Percentiles rank a stretch among this genome's conserved stretches.
Conservation (phyloP, 2,113 vertebrate species). For the Laticauda laticaudata region DNA sequence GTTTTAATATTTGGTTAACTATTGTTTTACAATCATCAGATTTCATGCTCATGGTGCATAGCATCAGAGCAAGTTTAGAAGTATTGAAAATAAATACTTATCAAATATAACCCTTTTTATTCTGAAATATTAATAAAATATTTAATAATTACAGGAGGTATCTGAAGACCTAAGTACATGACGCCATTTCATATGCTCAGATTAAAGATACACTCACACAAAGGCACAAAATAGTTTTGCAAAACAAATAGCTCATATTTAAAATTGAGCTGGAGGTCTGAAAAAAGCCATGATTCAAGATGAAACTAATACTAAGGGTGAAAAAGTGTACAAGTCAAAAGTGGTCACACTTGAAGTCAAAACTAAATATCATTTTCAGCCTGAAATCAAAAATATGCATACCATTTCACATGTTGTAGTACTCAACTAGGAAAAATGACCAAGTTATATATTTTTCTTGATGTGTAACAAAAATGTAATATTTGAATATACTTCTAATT, state of each 20-base stretch:
- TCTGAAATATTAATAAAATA: background rate
- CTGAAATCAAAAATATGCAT: background rate
- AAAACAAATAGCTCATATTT: background rate
- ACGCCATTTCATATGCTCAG: background rate
- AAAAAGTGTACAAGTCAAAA: background rate
- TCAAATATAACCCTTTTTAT: background rate
- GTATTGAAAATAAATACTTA: background rate
- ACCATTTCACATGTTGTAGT: background rate
- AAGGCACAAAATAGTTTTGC: background rate
- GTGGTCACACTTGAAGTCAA: background rate
- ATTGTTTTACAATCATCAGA: background rate
- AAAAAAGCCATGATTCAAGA: background rate
- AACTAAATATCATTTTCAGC: background rate
- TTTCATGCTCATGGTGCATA: background rate
- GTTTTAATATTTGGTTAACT: background rate
- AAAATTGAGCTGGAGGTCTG: background rate
- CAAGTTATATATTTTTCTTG: background rate
- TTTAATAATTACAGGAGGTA: background rate
- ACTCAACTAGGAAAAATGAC: background rate
- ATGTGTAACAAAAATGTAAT: background rate
- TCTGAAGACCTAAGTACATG: background rate
- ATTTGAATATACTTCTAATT: background rate
- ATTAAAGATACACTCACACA: background rate
- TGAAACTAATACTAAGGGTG: background rate
- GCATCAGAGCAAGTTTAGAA: background rate